Conservation (phyloP, 2,797 vertebrate species). For the Sebastes ruberrimus region DNA sequence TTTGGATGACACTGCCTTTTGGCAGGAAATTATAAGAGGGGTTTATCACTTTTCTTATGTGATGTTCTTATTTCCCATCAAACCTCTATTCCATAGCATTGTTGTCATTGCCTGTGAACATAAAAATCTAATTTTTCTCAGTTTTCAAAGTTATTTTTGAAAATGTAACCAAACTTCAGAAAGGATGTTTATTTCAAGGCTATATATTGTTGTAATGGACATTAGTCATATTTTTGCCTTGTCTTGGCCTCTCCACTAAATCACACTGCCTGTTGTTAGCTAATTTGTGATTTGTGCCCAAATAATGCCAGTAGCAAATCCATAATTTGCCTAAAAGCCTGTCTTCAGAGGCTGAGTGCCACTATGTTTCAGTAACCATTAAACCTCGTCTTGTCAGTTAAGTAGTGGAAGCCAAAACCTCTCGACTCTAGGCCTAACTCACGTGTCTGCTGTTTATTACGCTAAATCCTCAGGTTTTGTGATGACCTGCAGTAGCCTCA, state of each 20-base stretch:
- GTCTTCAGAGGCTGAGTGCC: constrained; percentile 9
- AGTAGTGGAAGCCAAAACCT: constrained; percentile 14
- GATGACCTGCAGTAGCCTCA: constrained; percentile 52
- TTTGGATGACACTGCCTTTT: neutral
- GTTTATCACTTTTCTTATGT: neutral
- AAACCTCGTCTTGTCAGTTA: constrained; percentile 17
- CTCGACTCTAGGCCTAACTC: constrained; percentile 34
- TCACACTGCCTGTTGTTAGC: neutral
- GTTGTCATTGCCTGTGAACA: neutral
- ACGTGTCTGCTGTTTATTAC: constrained; percentile 49
- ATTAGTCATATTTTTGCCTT: neutral
- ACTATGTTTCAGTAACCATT: constrained; percentile 22
- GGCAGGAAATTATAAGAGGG: neutral
- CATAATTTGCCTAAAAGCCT: constrained; percentile 28
- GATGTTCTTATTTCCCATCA: neutral
- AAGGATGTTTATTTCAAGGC: neutral
- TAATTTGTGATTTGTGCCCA: constrained; percentile 3
- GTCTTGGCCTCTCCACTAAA: neutral
- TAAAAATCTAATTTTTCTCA: neutral
- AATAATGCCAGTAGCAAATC: constrained; percentile 6
- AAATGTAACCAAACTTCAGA: neutral
- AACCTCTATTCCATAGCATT: neutral
- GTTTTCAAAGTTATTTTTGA: neutral
- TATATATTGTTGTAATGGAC: neutral
- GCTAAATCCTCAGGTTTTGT: constrained; percentile 62